Evolutionary conservation across 2,113 vertebrate genomes (phyloP), one percentile per base, ranked within the genome.

Genomic region (Pithys albifrons): DNA sequence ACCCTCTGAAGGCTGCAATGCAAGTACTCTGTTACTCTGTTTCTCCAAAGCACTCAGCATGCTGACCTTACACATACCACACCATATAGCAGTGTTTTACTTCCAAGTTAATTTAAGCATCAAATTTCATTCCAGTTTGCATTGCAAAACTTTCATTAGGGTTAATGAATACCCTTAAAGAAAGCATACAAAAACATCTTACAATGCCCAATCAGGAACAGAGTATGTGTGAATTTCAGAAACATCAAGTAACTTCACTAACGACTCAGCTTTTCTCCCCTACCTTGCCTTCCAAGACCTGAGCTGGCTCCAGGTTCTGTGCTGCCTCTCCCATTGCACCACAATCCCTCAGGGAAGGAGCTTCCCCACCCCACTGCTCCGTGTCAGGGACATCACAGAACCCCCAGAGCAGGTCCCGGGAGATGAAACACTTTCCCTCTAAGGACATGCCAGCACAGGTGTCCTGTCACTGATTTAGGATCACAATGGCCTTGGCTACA

Each of bases 201-300:
- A 67, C 69, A 84, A 70, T 61, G 79, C 89, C 91, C 83, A 59
- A 65, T 81, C 77, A n/a, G 64, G 35, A 93, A 91, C 77, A 89
- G 89, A 84, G 39, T 41, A 77, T 0, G 19, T 37, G 33, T 51
- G 64, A 83, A 80, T 70, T 94, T 39, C 45, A 66, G 41, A 76
- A 77, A 41, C 19, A 46, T 28, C 75, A 70, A 0, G 0, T 74
- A 73, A 76, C 80, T 74, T 83, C 76, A 31, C 86, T 84, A 85
- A 72, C 28, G 80, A 52, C 13, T 71, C 49, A 29, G 22, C 45
- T 57, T 91, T 79, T 51, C 69, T 81, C 64, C 79, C 73, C 72
- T 86, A 86, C 92, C 94, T 97, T 93, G 93, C 93, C 96, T 92
- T 92, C 72, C 80, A 58, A 35, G 67, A 48, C 76, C 83, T 67